Evolutionary conservation across 2,113 vertebrate genomes (phyloP).

Genomic region (Rhinogobius similis): DNA sequence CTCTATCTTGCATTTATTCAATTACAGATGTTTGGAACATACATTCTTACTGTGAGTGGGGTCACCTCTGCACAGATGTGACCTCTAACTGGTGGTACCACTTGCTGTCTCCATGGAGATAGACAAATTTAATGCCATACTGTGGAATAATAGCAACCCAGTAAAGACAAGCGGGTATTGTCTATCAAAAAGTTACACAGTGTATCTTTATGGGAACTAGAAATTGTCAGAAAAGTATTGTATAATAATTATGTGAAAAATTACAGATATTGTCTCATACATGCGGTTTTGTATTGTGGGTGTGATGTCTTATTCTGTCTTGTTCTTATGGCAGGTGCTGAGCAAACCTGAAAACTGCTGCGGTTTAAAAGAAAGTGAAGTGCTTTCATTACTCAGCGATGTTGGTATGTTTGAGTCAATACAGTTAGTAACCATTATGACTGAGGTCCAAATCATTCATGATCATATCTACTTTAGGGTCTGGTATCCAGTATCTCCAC

Average conservation of each 20-base stretch:
- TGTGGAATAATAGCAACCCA: not conserved
- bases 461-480: constrained; percentile 74
- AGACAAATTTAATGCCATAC: not conserved
- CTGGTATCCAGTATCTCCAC: constrained; percentile 96
- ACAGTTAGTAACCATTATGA: not conserved
- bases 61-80: not conserved
- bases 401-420: constrained; percentile 82
- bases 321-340: constrained; percentile 78
- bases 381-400: constrained; percentile 90
- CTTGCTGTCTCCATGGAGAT: not conserved
- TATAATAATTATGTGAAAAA: not conserved
- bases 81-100: not conserved
- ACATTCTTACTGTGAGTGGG: not conserved
- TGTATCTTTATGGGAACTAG: not conserved
- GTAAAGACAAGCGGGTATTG: not conserved
- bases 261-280: not conserved
- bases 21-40: not conserved
- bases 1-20: not conserved
- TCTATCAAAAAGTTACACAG: not conserved
- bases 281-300: not conserved
- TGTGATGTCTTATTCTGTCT: not conserved
- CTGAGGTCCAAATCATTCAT: not conserved
- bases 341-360: constrained; percentile 98
- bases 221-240: not conserved
- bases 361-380: constrained; percentile 96